Evolutionary conservation across 2,888 invertebrate genomes (phyloP).

Genomic region (Ischnura elegans): DNA sequence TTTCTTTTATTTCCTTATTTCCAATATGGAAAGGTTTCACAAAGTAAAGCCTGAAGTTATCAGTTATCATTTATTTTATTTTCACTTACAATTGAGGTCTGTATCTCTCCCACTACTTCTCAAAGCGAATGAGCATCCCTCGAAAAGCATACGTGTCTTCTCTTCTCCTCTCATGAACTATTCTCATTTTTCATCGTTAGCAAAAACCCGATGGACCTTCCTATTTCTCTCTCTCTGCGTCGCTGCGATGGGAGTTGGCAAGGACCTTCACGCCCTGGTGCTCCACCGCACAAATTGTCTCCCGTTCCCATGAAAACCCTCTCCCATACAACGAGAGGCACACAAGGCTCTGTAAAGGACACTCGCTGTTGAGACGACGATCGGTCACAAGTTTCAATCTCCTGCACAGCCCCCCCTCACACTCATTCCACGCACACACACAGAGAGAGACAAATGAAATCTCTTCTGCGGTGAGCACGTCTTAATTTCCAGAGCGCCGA

Average conservation of each 20-base stretch:
- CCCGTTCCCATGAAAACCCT: neutral
- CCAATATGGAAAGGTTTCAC: no score
- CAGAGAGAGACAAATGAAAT: neutral
- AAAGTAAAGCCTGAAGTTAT: no score
- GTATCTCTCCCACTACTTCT: neutral
- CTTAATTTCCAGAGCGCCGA: neutral
- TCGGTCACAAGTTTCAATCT: neutral
- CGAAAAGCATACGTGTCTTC: neutral
- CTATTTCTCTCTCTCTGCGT: no score
- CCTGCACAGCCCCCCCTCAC: neutral
- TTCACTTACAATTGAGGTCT: no score
- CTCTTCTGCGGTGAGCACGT: neutral
- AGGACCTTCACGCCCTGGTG: neutral
- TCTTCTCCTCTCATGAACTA: conserved; percentile 1
- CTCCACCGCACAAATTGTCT: neutral
- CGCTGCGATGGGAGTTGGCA: neutral
- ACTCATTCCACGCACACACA: no score
- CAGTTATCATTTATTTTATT: no score
- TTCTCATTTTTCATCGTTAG: conserved; percentile 37
- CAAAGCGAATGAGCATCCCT: neutral
- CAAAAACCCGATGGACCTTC: neutral
- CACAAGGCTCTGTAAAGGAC: neutral
- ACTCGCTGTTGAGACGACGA: neutral
- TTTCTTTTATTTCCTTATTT: no score
- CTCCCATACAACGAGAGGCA: neutral